Base-by-base conservation (phyloP, 1,140 invertebrate genomes). In the Leptinotarsa undecemlineata region DNA sequence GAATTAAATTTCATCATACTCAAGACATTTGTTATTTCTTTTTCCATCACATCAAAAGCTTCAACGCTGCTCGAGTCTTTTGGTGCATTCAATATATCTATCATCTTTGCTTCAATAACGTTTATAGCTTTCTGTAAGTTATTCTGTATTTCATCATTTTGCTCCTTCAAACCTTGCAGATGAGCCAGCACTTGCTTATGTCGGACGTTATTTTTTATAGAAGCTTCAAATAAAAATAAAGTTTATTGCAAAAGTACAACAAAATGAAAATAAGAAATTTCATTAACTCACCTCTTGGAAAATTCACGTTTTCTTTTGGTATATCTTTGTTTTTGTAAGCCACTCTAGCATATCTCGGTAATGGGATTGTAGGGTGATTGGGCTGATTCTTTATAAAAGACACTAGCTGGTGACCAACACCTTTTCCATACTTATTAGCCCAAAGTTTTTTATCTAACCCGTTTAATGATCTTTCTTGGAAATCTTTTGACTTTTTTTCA, bases 31-130 rank as follows among this genome's bases (percentile, higher is more conserved):
- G 72, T 79, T 17, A 83, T 83, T 74, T 83, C 79, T 48, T 77
- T 77, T 73, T 83, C 80, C 74, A 83, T 80, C n/a, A 57, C 71
- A n/a, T 76, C 76, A 51, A 83, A 82, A 2, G 81, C 79, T 62
- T 82, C 77, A 6, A 72, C 74, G 48, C 76, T 79, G 8, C 74
- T 21, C 3, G 62, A n/a, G 42, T 76, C 61, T 19, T 51, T 21
- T 19, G 77, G 72, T 42, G 71, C 71, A 33, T 20, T 33, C 17
- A 83, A 57, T 13, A 82, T 74, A 26, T 83, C 80, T 5, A 83
- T 75, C 75, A 83, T 83, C 74, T 81, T 81, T 17, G 75, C 68
- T 70, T 83, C 82, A 15, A 83, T 80, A 1, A 80, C 77, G n/a
- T 80, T 77, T 20, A 83, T 81, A 3, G 80, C 77, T 61, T 82